phyloP scores from a whole-genome alignment of 2,888 invertebrate species.

The Ornithoptera priamus region DNA sequence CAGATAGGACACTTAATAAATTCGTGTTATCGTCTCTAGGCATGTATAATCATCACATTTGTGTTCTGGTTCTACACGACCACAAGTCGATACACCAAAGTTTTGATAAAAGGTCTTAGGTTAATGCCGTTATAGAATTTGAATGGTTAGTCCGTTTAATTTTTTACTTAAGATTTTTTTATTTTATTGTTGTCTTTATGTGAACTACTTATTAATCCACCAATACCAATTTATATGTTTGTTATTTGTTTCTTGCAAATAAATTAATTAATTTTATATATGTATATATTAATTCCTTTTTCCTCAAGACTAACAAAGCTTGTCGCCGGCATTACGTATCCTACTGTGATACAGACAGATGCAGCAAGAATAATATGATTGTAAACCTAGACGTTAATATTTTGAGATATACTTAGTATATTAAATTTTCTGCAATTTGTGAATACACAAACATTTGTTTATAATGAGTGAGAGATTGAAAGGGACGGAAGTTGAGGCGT shows the following conservation, averaged over 20 bases:
- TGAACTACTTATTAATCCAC: no score
- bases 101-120: background rate
- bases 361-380: no score
- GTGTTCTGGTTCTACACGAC: slow-evolving; percentile 1
- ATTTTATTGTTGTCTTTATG: no score
- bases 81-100: background rate
- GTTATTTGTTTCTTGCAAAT: no score
- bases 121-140: background rate
- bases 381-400: background rate
- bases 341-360: background rate
- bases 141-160: no score
- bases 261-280: background rate
- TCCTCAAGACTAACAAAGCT: background rate
- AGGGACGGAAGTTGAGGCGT: slow-evolving; percentile 43
- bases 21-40: slow-evolving; percentile 32
- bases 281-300: background rate
- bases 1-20: slow-evolving; percentile 37
- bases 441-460: slow-evolving; percentile 6
- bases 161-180: no score
- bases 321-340: background rate
- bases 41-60: slow-evolving; percentile 2
- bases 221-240: no score
- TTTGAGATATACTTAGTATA: background rate
- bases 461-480: slow-evolving; percentile 32
- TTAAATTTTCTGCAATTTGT: slow-evolving; percentile 2